Base-by-base conservation (phyloP, 2,113 vertebrate genomes). In the Misgurnus mizolepis region DNA sequence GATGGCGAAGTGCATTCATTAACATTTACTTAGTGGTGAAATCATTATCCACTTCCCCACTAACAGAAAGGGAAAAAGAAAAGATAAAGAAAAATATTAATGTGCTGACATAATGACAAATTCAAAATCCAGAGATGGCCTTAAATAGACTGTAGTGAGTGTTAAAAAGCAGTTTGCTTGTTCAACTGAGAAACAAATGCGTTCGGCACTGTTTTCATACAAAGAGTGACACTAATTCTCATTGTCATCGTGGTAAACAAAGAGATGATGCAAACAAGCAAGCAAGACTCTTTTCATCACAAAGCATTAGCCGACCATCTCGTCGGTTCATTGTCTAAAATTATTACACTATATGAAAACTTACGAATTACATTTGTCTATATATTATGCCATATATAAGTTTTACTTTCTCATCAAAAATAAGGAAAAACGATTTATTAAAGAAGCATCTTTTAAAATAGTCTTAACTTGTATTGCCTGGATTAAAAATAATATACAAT, bases 1-100 rank as follows among this genome's bases (percentile, higher is more conserved):
- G 79, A 80, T 77, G 78, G 81, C 84, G 80, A 87, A 88, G 87
- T 86, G 86, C 85, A 79, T 87, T 89, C 87, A 88, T 90, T 91
- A 85, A 84, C 84, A 89, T 89, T 89, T 87, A 85, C 85, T 88
- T 86, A 85, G 75, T 60, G 74, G 67, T 80, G 73, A 85, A 82
- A 49, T 79, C 84, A 67, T 70, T 84, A 79, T 70, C 45, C 72
- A 65, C 40, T 75, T 70, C 81, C 70, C 67, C 65, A 41, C 47
- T 76, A 71, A 82, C 27, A 67, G 62, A 66, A 10, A 75, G 17
- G 14, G 34, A 6, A 41, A 73, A 34, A 47, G 10, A 71, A n/a
- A 17, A 45, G 5, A 68, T 8, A 66, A 80, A 64, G 34, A 39
- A 69, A 73, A 50, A 77, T 55, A 77, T 77, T 55, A 77, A 77